Base-by-base conservation (phyloP, 2,797 vertebrate genomes). In the Sebastes umbrosus region DNA sequence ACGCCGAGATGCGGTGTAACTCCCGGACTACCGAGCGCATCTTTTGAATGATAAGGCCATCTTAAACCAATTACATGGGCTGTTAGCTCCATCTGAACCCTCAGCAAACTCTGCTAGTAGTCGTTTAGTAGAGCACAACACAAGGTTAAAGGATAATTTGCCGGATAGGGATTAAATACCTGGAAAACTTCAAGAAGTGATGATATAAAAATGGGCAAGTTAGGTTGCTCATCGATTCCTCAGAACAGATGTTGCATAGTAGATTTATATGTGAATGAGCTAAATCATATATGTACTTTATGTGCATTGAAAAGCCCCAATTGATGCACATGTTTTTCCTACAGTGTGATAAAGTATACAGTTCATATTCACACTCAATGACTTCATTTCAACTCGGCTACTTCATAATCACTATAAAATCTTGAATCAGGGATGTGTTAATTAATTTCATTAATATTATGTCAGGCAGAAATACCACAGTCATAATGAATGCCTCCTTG, bases 41-140 rank as follows among this genome's bases (percentile, higher is more conserved):
- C 85, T 57, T 81, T 82, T 88, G 78, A 92, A 87, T 73, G 82
- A 91, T 86, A 84, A 88, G 83, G 73, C 82, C 85, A 84, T 87
- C 88, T 90, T 90, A 82, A 92, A 92, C 68, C 91, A 93, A 94
- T 95, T 93, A 94, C 90, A 90, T 68, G 88, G 79, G 66, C 90
- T 75, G 79, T 94, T 94, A 87, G 79, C 91, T 80, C 81, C 60
- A 68, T 83, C 81, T 87, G 85, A 94, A 91, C 82, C 85, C 63
- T 73, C 16, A 32, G 50, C 67, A 73, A 86, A 88, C 83, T 82
- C 73, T 73, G 72, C 75, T 80, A 39, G 1, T 76, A 36, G 85
- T 68, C 69, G 66, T 89, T 92, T 84, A 84, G 67, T 27, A 39
- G 68, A 66, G 62, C 73, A 32, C 11, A 18, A 58, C 79, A 79